Base-by-base conservation (phyloP, 2,113 vertebrate genomes). In the Eudorcas thomsonii region DNA sequence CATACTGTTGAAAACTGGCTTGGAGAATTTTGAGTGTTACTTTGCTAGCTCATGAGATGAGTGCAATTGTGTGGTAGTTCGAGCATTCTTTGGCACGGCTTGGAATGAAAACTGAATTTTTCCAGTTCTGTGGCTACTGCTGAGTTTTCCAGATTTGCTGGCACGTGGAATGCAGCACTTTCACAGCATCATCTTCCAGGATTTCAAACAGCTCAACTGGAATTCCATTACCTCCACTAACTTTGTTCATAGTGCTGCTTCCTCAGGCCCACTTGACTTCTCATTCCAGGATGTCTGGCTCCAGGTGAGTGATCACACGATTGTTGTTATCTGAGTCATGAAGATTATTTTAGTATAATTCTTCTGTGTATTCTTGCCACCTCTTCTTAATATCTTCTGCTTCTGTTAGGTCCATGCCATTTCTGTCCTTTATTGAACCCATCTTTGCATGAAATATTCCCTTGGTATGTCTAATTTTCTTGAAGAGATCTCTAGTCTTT, bases 21-120 rank as follows among this genome's bases (percentile, higher is more conserved):
- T 71, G 19, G 19, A 71, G 9, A 39, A 39, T 71, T 71, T 71
- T 71, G n/a, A 36, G n/a, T 19, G 12, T 36, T 71, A 23, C n/a
- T 71, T 39, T 36, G 67, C n/a, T 71, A 71, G n/a, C 10, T 21
- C 5, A 5, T 71, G 19, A 71, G 19, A 39, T 71, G 67, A 71
- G 67, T 71, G 16, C 67, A 36, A 1, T 71, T 36, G n/a, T 36
- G n/a, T 0, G 0, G 19, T 71, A 23, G 19, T 71, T 71, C 36
- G 19, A 71, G 17, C 67, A 12, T 71, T 36, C 67, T 71, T 71
- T 71, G n/a, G n/a, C n/a, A 23, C 0, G 2, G n/a, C 19, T 71
- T 71, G n/a, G n/a, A 23, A 71, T 36, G 67, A 71, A 71, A 71
- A 71, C 67, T 71, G 67, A 36, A 10, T 19, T 71, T 36, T 71